Percentiles rank a stretch among this genome's conserved stretches.
phyloP scores from a whole-genome alignment of 2,888 invertebrate genomes.

The Imbricaverruca yamaguchii region DNA sequence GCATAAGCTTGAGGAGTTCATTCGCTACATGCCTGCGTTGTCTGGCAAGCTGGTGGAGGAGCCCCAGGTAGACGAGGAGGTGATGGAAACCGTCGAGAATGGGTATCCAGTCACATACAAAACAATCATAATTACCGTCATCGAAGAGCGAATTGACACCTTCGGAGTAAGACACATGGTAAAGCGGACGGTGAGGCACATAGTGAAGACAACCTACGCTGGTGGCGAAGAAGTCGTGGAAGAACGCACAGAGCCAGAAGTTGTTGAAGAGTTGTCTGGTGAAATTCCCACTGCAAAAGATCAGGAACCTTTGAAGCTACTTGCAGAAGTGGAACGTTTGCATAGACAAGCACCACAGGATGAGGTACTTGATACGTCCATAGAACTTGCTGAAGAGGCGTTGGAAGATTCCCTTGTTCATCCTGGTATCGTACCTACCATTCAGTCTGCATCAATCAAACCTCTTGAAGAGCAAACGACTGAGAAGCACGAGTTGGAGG shows the following conservation, averaged over 20 bases:
- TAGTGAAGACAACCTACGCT: background rate
- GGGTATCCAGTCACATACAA: background rate
- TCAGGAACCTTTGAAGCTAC: too few relatives aligned
- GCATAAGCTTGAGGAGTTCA: conserved; percentile 10
- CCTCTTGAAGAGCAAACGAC: too few relatives aligned
- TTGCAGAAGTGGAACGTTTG: too few relatives aligned
- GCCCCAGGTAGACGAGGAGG: background rate
- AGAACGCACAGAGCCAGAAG: background rate
- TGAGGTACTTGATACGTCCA: background rate
- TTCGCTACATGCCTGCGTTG: background rate
- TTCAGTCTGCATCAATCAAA: too few relatives aligned
- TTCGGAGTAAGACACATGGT: background rate
- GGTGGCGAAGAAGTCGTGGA: background rate
- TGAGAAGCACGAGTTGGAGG: too few relatives aligned
- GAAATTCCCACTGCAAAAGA: too few relatives aligned
- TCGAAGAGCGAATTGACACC: background rate
- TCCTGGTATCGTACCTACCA: too few relatives aligned
- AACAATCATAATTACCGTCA: background rate
- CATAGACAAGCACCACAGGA: too few relatives aligned
- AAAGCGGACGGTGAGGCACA: background rate
- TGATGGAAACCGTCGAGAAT: background rate
- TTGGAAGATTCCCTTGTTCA: background rate
- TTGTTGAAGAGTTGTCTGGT: background rate
- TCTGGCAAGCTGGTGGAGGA: background rate
- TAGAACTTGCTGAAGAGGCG: background rate